Base-by-base conservation (phyloP, 2,113 vertebrate species). In the Caracal caracal region DNA sequence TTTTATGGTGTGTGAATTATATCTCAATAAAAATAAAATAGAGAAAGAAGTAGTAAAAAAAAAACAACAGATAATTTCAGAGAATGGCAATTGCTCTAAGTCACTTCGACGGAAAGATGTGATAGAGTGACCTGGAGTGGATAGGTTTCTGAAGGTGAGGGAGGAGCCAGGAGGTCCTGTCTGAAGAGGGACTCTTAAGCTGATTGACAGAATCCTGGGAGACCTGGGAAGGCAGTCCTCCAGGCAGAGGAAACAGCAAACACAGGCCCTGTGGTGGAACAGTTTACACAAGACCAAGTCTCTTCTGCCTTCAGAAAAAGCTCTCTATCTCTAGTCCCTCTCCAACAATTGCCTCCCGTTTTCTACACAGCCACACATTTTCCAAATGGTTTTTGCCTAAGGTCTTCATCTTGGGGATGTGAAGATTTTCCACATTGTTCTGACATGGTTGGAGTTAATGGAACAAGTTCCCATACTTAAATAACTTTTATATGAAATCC, bases 351-450 rank as follows among this genome's bases (percentile, higher is more conserved):
- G 13, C 49, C 49, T 89, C 53, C n/a, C 75, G 47, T 40, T 40
- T 85, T 92, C 51, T 70, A 43, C 51, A 65, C 47, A 71, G 76
- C 8, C 9, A 20, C 2, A 9, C 1, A 8, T 94, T 94, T 83
- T 68, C 12, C 47, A 81, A 63, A 33, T 10, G 79, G 11, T 80
- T 94, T 90, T 73, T 68, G 75, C 66, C 49, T 76, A 10, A 66
- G 6, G 49, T 82, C 66, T 76, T 96, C 30, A 94, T 40, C 37
- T 70, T 59, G 68, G 56, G 35, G 15, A 33, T 75, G 68, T n/a
- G 68, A 79, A 85, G 53, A 80, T 80, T 90, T 90, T 95, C 43
- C 35, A 47, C 51, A 59, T 79, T 71, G 40, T 94, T 97, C 70
- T 6, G 2, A 56, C 26, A 51, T 63, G 7, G n/a, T 53, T 90